Base-by-base conservation (phyloP, 1,140 invertebrate species). In the Sarcophaga bullata region DNA sequence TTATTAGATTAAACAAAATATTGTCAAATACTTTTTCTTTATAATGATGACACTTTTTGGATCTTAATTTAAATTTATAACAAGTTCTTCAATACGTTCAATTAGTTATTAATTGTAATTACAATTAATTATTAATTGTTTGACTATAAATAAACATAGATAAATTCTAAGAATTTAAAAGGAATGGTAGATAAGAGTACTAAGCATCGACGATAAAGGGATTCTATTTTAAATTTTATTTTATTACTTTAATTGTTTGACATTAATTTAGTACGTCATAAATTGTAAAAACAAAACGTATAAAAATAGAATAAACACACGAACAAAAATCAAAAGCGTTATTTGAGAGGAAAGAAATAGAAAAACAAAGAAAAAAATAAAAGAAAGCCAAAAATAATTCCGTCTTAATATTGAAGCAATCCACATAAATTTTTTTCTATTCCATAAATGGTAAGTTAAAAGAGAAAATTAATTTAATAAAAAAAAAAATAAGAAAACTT, bases 381-480 rank as follows among this genome's bases (percentile, higher is more conserved):
- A 52, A 52, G 15, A 78, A 10, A 76, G 49, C 48, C 25, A 37
- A 37, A n/a, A 37, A 37, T 37, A 37, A 37, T 37, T 37, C 47
- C 17, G 25, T 19, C 68, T 25, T 10, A 46, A 11, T 48, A 48
- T 48, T 47, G 25, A 50, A 50, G 50, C 19, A 15, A 17, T 37
- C 25, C 25, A 37, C 25, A 37, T 4, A 37, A 37, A 37, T 2
- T 37, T 2, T 37, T 37, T 37, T 37, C 25, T 37, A 37, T 37
- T 37, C 25, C 25, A 1, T 37, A 37, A 37, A 37, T 2, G 1
- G 25, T 37, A 37, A 37, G 50, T 52, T n/a, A 37, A 37, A 37
- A 37, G 75, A 15, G 50, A 78, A 52, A 78, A 52, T 48, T 52
- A 81, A 81, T 10, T 62, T 58, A 3, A 13, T 9, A 9, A 58